Base-by-base conservation (phyloP, 2,888 invertebrate genomes). In the Resseliella maxima region DNA sequence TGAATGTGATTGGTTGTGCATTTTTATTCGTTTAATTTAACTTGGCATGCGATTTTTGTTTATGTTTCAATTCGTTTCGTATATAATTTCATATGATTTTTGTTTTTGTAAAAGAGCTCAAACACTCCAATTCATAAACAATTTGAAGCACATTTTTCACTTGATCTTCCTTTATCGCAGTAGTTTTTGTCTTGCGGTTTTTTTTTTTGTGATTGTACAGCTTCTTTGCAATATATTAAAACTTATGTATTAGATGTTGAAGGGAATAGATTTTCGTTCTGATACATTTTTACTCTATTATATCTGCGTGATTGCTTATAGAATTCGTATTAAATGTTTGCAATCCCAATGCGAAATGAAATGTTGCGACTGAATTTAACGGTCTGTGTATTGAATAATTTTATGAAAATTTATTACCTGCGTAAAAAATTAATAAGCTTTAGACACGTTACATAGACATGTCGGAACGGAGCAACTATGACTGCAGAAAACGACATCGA, bases 361-460 rank as follows among this genome's bases (percentile, higher is more conserved):
- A n/a, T 24, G n/a, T 6, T 50, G 50, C 21, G 21, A 50, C 59
- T 59, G 59, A 6, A n/a, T 24, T 5, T 41, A 59, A 59, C 59
- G 59, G 59, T 59, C 59, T n/a, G 59, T 24, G 59, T 35, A 81
- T 81, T 81, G 81, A 81, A 81, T 36, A 31, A 81, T 81, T 81
- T 81, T 81, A 59, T 81, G 18, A 81, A 35, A 81, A 81, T 81
- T 81, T 81, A 81, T 81, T 81, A 81, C 81, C 81, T 81, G 81
- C 81, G 81, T 81, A 81, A 35, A 81, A 81, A 81, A 59, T 81
- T 81, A 36, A 81, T 81, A 81, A 81, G 81, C 81, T n/a, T 81
- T 81, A n/a, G n/a, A 81, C 81, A 81, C 81, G 81, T 81, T 81
- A 81, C 81, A 36, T 36, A 81, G 31, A 81, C 81, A 81, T 35